Percentiles rank a stretch among this genome's conserved stretches.
These are phyloP conservation scores for Tryphoninae sp. DNA, from an alignment of 2,888 invertebrate species.

Conservation along the genomic window DNA sequence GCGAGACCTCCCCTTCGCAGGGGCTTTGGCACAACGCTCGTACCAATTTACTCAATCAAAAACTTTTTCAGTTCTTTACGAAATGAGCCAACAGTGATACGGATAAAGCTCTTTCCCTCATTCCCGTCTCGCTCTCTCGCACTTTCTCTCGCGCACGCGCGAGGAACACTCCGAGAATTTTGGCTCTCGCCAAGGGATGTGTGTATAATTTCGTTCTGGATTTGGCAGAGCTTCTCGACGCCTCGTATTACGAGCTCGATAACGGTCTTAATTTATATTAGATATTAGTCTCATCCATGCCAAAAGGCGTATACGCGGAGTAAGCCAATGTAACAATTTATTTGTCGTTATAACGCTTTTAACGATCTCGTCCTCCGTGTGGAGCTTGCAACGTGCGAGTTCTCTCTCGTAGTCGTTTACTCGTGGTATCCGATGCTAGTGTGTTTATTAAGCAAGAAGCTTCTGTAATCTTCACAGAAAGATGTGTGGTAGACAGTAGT, in stretches of 20 bases:
- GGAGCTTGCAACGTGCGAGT: constrained; percentile 36
- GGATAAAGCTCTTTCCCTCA: constrained; percentile 36
- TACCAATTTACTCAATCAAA: constrained; percentile 57
- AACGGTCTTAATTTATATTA: constrained; percentile 54
- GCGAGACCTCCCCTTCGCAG: constrained; percentile 15
- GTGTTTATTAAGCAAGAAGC: constrained; percentile 38
- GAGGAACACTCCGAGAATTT: constrained; percentile 33
- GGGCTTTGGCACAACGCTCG: constrained; percentile 50
- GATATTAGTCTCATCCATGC: constrained; percentile 7
- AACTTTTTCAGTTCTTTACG: constrained; percentile 52
- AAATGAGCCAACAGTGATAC: constrained; percentile 46
- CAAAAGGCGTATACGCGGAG: constrained; percentile 17
- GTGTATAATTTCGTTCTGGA: constrained; percentile 33
- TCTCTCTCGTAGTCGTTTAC: constrained; percentile 22
- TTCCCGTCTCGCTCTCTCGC: background rate
- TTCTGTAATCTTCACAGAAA: constrained; percentile 41
- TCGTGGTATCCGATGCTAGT: constrained; percentile 22
- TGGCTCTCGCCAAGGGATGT: constrained; percentile 31
- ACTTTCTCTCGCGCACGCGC: background rate
- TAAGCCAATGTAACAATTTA: constrained; percentile 52
- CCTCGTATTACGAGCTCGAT: constrained; percentile 45
- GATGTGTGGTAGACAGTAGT: constrained; percentile 8
- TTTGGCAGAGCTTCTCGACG: constrained; percentile 47
- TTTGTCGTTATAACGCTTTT: constrained; percentile 36
- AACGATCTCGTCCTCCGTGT: constrained; percentile 26